A percentile compares a stretch with the other conserved stretches of the same genome.
Conservation (phyloP, 23 tunicate species). For the Botrylloides violaceus region DNA sequence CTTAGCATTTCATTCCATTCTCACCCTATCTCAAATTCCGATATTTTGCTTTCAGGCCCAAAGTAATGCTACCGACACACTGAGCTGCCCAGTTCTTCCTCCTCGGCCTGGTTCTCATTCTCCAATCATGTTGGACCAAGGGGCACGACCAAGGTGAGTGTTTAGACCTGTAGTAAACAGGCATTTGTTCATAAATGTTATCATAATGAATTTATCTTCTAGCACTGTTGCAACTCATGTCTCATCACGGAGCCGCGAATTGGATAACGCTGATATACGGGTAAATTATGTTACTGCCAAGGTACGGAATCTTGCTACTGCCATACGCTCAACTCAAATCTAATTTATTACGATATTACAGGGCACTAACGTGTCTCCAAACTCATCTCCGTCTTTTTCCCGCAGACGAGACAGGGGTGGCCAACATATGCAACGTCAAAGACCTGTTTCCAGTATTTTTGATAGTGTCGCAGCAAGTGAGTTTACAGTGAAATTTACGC, state of each 20-base stretch:
- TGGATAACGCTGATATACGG: constrained; percentile 8
- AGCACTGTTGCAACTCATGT: neutral
- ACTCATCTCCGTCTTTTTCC: neutral
- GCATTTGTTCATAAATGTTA: neutral
- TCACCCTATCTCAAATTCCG: too few relatives aligned
- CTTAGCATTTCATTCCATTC: too few relatives aligned
- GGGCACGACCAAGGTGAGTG: too few relatives aligned
- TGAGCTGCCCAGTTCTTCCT: constrained; percentile 28
- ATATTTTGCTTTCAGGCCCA: too few relatives aligned
- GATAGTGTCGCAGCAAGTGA: constrained; percentile 30
- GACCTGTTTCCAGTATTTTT: constrained; percentile 34
- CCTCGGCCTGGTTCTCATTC: constrained; percentile 47
- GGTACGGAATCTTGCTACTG: neutral
- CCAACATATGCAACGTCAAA: neutral
- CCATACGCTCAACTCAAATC: neutral
- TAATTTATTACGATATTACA: neutral
- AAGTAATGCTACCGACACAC: constrained; percentile 17
- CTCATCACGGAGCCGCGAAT: neutral
- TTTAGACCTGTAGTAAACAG: too few relatives aligned
- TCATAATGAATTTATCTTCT: neutral
- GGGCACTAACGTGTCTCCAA: constrained; percentile 2
- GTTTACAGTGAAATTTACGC: too few relatives aligned
- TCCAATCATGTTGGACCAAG: constrained; percentile 26
- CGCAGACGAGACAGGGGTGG: constrained; percentile 12
- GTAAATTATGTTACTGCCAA: neutral